phyloP scores from a whole-genome alignment of 2,888 invertebrate species.

The Tinea trinotella region DNA sequence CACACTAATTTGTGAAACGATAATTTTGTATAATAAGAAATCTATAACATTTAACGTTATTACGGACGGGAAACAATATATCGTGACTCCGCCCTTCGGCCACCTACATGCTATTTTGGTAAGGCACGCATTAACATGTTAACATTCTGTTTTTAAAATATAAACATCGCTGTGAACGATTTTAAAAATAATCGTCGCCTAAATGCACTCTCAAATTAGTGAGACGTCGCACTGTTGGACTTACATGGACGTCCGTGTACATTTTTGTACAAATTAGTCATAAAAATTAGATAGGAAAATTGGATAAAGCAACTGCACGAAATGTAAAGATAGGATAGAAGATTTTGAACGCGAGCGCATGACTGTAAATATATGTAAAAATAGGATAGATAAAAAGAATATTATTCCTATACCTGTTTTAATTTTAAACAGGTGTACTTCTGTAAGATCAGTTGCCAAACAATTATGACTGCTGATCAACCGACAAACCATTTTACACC shows the following conservation, averaged over 20 bases:
- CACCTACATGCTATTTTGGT: slow-evolving; percentile 40
- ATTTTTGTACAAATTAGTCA: no score
- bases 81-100: slow-evolving; percentile 32
- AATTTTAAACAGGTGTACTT: no score
- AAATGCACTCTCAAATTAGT: slow-evolving; percentile 53
- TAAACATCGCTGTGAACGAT: slow-evolving; percentile 38
- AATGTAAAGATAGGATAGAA: no score
- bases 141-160: slow-evolving; percentile 5
- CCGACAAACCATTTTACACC: no score
- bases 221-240: slow-evolving; percentile 32
- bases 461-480: no score
- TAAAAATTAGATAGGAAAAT: no score
- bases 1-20: neutral
- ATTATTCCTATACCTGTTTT: no score
- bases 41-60: slow-evolving; percentile 14
- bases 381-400: no score
- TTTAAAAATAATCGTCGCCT: slow-evolving; percentile 45
- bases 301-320: no score
- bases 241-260: slow-evolving; percentile 44
- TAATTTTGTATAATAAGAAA: neutral
- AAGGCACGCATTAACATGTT: slow-evolving; percentile 11
- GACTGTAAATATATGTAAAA: no score
- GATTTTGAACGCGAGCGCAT: no score
- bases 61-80: slow-evolving; percentile 34
- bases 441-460: no score